Conservation (phyloP, 1,140 invertebrate species). For the Drosophila watanabei region DNA sequence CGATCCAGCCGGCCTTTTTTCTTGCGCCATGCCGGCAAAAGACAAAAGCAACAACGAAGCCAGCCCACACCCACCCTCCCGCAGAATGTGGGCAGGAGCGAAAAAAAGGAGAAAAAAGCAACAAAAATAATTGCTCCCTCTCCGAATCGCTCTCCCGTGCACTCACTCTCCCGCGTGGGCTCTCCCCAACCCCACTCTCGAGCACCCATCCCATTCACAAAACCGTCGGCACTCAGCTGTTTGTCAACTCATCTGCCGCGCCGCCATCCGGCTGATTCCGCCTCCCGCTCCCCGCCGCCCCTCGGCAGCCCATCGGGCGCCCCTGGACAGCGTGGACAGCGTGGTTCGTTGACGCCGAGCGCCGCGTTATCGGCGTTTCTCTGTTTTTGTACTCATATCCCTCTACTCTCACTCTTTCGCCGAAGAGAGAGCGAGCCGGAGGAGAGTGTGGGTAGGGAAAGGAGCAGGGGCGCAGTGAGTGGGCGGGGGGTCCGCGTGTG, state of each 20-base stretch:
- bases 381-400: constrained; percentile 85
- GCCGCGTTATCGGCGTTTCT: constrained; percentile 83
- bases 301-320: constrained; percentile 3
- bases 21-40: constrained; percentile 78
- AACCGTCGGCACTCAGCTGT: constrained; percentile 80
- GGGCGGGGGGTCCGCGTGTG: constrained; percentile 54
- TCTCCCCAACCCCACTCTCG: constrained; percentile 16
- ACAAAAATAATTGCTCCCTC: constrained; percentile 77
- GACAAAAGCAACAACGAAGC: constrained; percentile 71
- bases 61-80: constrained; percentile 10
- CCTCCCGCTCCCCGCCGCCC: constrained; percentile 10
- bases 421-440: neutral
- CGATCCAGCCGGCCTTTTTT: constrained; percentile 78
- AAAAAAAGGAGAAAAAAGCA: constrained; percentile 67
- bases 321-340: constrained; percentile 28
- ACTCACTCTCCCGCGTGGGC: constrained; percentile 8
- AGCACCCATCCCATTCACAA: constrained; percentile 76
- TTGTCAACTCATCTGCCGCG: constrained; percentile 83
- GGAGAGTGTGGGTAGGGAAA: neutral
- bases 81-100: constrained; percentile 53
- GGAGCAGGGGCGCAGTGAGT: neutral
- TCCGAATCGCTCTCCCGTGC: constrained; percentile 8
- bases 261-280: constrained; percentile 72
- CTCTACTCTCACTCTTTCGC: constrained; percentile 47
- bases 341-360: constrained; percentile 79